These are phyloP conservation scores for Eupithecia insigniata DNA, from an alignment of 2,888 invertebrate species.

Conservation along the genomic window DNA sequence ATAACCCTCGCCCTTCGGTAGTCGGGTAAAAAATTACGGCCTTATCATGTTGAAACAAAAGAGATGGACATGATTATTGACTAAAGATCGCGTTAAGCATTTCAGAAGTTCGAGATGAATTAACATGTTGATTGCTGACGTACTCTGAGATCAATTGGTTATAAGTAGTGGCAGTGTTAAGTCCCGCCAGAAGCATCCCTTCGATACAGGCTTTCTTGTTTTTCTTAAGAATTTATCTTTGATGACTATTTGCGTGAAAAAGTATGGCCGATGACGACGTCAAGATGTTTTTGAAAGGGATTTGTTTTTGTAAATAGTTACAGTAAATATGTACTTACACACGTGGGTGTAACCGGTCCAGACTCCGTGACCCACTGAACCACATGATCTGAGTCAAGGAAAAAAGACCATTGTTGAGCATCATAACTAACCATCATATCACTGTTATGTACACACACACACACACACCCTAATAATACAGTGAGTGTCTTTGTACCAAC, in stretches of 20 bases:
- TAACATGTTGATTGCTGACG: background rate
- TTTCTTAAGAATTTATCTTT: no score
- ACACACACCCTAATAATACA: no score
- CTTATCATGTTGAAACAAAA: background rate
- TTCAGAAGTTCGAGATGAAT: background rate
- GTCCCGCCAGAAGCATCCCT: no score
- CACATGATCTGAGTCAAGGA: background rate
- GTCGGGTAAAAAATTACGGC: background rate
- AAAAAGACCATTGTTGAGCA: background rate
- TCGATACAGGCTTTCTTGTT: no score
- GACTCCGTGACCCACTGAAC: slow-evolving; percentile 11
- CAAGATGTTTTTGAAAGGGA: background rate
- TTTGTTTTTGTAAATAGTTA: background rate
- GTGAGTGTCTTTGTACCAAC: no score
- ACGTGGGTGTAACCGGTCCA: slow-evolving; percentile 12
- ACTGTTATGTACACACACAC: no score
- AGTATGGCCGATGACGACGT: background rate
- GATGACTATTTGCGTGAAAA: no score
- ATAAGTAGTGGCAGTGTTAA: no score
- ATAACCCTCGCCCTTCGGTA: no score
- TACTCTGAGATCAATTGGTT: no score
- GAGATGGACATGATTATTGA: background rate
- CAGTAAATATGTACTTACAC: no score
- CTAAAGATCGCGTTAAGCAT: background rate
- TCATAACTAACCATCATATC: background rate